These are phyloP conservation scores for Lathamus discolor DNA, from an alignment of 2,113 vertebrate genomes.

Conservation along the genomic window DNA sequence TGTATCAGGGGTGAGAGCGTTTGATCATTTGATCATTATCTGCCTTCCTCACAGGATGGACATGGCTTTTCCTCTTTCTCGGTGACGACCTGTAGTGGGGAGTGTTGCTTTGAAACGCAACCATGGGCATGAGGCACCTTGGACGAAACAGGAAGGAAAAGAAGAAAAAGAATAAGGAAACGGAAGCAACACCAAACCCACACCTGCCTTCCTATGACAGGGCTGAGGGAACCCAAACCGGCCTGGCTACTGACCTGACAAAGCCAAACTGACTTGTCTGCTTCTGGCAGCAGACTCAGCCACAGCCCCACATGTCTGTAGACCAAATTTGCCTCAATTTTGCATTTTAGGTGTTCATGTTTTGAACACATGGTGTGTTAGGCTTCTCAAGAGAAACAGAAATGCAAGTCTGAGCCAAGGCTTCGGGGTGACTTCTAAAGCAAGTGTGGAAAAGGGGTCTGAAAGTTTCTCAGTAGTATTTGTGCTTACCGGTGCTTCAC, in stretches of 20 bases:
- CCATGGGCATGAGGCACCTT: background rate
- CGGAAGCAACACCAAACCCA: background rate
- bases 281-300: background rate
- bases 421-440: background rate
- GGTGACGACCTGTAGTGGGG: background rate
- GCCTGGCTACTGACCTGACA: background rate
- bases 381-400: background rate
- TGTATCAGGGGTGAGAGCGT: background rate
- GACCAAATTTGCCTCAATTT: background rate
- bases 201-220: background rate
- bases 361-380: background rate
- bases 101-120: conserved; percentile 24
- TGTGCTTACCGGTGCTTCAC: background rate
- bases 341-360: background rate
- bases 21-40: background rate
- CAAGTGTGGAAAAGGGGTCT: background rate
- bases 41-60: background rate
- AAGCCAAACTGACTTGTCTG: background rate
- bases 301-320: background rate
- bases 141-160: background rate
- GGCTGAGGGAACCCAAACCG: background rate
- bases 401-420: background rate
- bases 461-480: background rate
- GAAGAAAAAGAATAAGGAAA: background rate
- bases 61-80: background rate